These are phyloP conservation scores for Pluvianellus socialis DNA, from an alignment of 2,113 vertebrate species.

Conservation along the genomic window DNA sequence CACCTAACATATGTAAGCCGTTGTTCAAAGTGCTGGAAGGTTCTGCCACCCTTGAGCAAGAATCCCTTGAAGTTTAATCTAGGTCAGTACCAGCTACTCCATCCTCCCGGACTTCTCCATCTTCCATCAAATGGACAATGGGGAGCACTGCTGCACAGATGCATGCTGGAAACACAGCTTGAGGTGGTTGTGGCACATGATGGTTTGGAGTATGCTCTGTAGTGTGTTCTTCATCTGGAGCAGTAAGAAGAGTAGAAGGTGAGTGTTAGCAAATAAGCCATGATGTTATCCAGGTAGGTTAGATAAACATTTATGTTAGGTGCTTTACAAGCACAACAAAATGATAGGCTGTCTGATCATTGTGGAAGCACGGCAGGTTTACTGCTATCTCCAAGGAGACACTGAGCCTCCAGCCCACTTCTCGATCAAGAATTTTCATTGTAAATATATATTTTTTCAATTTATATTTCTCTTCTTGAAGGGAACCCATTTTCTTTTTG, in stretches of 20 bases:
- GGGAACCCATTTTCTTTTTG: background rate
- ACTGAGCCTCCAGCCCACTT: background rate
- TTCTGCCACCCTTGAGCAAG: background rate
- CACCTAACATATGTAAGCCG: background rate
- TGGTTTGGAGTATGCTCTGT: slow-evolving; percentile 96
- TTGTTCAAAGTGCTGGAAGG: background rate
- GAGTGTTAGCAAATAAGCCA: background rate
- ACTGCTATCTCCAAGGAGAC: background rate
- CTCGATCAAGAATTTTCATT: background rate
- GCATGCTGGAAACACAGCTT: slow-evolving; percentile 97
- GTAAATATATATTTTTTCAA: background rate
- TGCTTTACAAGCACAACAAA: background rate
- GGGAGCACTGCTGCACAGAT: slow-evolving; percentile 97
- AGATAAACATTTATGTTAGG: background rate
- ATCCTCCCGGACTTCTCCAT: slow-evolving; percentile 95
- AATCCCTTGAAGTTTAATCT: background rate
- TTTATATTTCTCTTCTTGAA: background rate
- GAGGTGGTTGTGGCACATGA: slow-evolving; percentile 92
- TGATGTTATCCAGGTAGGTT: background rate
- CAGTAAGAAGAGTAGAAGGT: background rate
- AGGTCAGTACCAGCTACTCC: slow-evolving; percentile 88
- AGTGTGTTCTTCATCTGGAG: slow-evolving; percentile 91
- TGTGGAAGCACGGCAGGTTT: background rate
- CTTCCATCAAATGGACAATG: slow-evolving; percentile 98
- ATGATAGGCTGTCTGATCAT: background rate